phyloP scores from a whole-genome alignment of 2,888 invertebrate genomes.

The Acleris literana region DNA sequence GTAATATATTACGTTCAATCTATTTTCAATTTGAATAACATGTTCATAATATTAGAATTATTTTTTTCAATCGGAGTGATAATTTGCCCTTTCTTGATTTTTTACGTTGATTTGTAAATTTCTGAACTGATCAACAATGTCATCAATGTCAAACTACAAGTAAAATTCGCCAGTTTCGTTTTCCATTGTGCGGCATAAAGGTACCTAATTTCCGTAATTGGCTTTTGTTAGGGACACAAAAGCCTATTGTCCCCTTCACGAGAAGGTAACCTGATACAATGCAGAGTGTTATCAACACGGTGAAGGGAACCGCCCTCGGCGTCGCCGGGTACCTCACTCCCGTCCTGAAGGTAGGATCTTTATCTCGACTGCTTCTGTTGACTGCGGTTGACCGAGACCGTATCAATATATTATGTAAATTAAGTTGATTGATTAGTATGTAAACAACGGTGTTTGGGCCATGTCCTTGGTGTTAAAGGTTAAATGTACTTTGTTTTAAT shows the following conservation, averaged over 20 bases:
- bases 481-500: slow-evolving; percentile 8
- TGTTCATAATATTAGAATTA: not conserved
- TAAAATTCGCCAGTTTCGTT: slow-evolving; percentile 14
- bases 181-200: slow-evolving; percentile 28
- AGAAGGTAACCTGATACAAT: slow-evolving; percentile 72
- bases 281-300: slow-evolving; percentile 97
- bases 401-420: slow-evolving; percentile 30
- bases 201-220: slow-evolving; percentile 16
- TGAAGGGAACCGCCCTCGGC: slow-evolving; percentile 97
- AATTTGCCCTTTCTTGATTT: not conserved
- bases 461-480: not conserved
- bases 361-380: slow-evolving; percentile 29
- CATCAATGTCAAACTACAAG: slow-evolving; percentile 22
- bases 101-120: slow-evolving; percentile 1
- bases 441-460: slow-evolving; percentile 17
- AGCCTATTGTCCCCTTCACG: slow-evolving; percentile 12
- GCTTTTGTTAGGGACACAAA: slow-evolving; percentile 31
- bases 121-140: slow-evolving; percentile 24
- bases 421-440: slow-evolving; percentile 30
- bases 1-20: too few relatives aligned
- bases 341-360: slow-evolving; percentile 90
- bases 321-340: slow-evolving; percentile 99
- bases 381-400: slow-evolving; percentile 25
- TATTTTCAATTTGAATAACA: not conserved
- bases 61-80: too few relatives aligned